Percentiles rank a stretch among this genome's conserved stretches.
phyloP scores from a whole-genome alignment of 2,113 vertebrate genomes.

The Clinocottus analis region DNA sequence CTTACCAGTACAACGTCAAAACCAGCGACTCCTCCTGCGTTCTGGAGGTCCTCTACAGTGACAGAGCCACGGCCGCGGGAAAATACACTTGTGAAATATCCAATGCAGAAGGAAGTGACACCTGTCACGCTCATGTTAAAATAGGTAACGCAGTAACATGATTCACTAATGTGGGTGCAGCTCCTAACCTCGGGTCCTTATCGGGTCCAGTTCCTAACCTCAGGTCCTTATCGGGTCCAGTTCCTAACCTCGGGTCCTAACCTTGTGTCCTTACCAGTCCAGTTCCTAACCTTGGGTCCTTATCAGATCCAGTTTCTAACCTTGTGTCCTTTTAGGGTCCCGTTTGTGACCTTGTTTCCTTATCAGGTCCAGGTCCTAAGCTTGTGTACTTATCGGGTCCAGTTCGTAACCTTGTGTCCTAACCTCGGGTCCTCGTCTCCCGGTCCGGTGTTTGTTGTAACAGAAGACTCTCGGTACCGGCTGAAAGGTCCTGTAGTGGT shows the following conservation, averaged over 20 bases:
- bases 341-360: not conserved
- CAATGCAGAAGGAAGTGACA: constrained; percentile 86
- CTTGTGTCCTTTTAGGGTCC: too few species aligned
- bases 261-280: not conserved
- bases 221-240: not conserved
- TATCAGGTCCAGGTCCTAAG: not conserved
- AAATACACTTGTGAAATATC: constrained; percentile 89
- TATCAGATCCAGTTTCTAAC: not conserved
- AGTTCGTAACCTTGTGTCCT: not conserved
- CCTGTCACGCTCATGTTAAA: constrained; percentile 85
- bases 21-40: constrained; percentile 82
- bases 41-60: constrained; percentile 85
- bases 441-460: constrained; percentile 1
- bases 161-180: not conserved
- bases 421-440: not conserved
- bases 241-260: not conserved
- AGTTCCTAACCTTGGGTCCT: not conserved
- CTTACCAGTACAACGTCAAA: constrained; percentile 71
- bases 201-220: not conserved
- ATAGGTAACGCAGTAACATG: constrained; percentile 72
- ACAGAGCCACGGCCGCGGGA: constrained; percentile 81
- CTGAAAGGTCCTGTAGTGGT: not conserved
- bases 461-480: not conserved
- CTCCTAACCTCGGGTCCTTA: not conserved
- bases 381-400: not conserved